Evolutionary conservation across 2,888 invertebrate species (phyloP), one percentile per base, ranked within the genome.

Genomic region (Sericinus montela): DNA sequence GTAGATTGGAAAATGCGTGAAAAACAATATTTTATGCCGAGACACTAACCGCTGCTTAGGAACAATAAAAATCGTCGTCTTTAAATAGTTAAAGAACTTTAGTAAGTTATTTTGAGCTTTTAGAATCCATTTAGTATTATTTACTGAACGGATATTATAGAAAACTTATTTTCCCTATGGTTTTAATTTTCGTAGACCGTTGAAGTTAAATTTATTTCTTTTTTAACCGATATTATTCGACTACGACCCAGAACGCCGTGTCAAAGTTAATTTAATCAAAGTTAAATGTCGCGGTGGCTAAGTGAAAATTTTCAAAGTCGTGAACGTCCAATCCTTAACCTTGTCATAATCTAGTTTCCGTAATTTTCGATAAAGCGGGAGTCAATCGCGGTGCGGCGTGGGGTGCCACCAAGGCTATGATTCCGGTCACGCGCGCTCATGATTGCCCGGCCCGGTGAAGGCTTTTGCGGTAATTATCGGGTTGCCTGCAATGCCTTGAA

Each of bases 401-500:
- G 11, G 25, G 25, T 10, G 14, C n/a, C 14, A 25, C 28, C 39
- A 39, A 39, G 48, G 48, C 29, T 43, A 19, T 32, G 15, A 49
- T 38, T 44, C 48, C 48, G 39, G 37, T 49, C 48, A 49, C 48
- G 48, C 35, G 34, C 48, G 38, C 13, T 30, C 38, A 29, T 49
- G 48, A 44, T 44, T 44, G 44, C 43, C 23, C 42, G 13, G 28
- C 48, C 35, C 40, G 14, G 46, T 23, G 40, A 40, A 46, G 48
- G 43, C 40, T 46, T 39, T 39, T 32, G 44, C 43, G 44, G 16
- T 32, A 44, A 44, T 49, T 44, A 39, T 39, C 35, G 39, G 34
- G 19, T 15, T 28, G 43, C 28, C 44, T 44, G 29, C 44, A 11
- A 11, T 6, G n/a, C 32, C 38, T 43, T 49, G 44, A 44, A 44